Base-by-base conservation (phyloP, 2,113 vertebrate genomes). In the Tricholaema leucomelas region DNA sequence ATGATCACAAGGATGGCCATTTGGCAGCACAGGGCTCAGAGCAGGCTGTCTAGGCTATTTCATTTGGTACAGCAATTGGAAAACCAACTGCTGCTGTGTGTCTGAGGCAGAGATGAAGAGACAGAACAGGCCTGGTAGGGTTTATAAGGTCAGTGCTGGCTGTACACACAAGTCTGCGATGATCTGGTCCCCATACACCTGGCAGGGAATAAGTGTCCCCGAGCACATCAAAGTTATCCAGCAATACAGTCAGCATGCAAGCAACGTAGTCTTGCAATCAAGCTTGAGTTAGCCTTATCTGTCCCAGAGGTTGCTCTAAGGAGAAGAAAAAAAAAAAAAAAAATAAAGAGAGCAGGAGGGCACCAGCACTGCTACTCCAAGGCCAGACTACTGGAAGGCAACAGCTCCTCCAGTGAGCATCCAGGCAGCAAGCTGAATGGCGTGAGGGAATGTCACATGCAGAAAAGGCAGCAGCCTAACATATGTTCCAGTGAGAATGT, bases 401-500 rank as follows among this genome's bases (percentile, higher is more conserved):
- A 21, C n/a, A 42, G 65, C 58, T 82, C n/a, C 72, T n/a, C 72
- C 15, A 11, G 56, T 28, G 69, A 85, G 65, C 21, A 16, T 42
- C 27, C 31, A 66, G 46, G 66, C 66, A 63, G 33, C 60, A 36
- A 0, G 2, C 69, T 71, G 1, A 6, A 54, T 0, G 0, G 19
- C 50, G 60, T n/a, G 48, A 94, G 76, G 82, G 81, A 81, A 87
- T 79, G 81, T 87, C 91, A 36, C 87, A 8, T 2, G 72, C 94
- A 88, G 85, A 95, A 95, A 95, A 88, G 90, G 91, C 96, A 95
- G 86, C 38, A 92, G 90, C 85, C 88, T 91, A 93, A 83, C 80
- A 85, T 52, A 60, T 36, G 76, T 42, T 87, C 65, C 85, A 91
- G 65, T 66, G 65, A 93, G 55, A 9, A 38, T 21, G 63, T 87